These are phyloP conservation scores for Atta colombica DNA, from an alignment of 1,140 invertebrate genomes.

Conservation along the genomic window DNA sequence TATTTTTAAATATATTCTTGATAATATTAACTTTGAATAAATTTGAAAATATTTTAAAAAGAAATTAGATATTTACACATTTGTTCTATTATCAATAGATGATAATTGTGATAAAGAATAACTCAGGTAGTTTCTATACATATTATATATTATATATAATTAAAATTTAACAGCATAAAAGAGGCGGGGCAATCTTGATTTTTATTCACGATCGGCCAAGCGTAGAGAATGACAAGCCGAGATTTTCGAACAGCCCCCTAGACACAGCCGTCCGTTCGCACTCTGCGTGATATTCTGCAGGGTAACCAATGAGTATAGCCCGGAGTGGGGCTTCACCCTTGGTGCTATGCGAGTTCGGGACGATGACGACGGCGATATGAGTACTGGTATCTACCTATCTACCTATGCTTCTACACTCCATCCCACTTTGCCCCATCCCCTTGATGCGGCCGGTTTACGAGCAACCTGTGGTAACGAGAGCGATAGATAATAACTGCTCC, in stretches of 20 bases:
- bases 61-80: background rate
- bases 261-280: constrained; percentile 82
- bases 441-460: constrained; percentile 86
- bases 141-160: background rate
- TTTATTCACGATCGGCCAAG: constrained; percentile 53
- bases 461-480: constrained; percentile 87
- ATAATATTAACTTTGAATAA: background rate
- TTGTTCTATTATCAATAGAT: background rate
- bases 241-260: constrained; percentile 82
- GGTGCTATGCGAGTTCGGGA: constrained; percentile 71
- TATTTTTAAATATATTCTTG: background rate
- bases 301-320: constrained; percentile 70
- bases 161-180: constrained; percentile 22
- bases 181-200: constrained; percentile 21
- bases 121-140: background rate
- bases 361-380: constrained; percentile 77
- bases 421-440: constrained; percentile 76
- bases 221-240: constrained; percentile 68
- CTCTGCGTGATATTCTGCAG: constrained; percentile 80
- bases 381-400: constrained; percentile 79
- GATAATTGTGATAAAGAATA: background rate
- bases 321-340: constrained; percentile 58
- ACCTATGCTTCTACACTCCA: constrained; percentile 78
- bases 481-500: constrained; percentile 87
- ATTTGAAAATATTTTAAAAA: background rate